These are phyloP conservation scores for Drosophila carrolli DNA, from an alignment of 1,140 invertebrate genomes.

Conservation along the genomic window DNA sequence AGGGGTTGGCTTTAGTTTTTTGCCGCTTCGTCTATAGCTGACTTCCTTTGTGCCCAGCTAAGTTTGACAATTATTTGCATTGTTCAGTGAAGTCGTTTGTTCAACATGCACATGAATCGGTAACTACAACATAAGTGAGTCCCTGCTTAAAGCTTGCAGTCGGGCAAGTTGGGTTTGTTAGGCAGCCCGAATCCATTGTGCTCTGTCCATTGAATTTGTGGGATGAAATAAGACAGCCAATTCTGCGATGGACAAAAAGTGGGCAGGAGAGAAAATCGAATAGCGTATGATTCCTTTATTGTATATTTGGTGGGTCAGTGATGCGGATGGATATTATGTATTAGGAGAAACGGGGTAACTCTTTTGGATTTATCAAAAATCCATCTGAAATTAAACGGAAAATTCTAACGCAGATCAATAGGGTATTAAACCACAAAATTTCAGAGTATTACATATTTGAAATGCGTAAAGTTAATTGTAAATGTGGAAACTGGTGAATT, in stretches of 20 bases:
- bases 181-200: conserved; percentile 23
- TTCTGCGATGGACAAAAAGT: conserved; percentile 7
- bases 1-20: conserved; percentile 24
- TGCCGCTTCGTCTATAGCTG: conserved; percentile 21
- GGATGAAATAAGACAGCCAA: conserved; percentile 9
- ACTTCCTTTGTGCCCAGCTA: conserved; percentile 59
- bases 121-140: conserved; percentile 77
- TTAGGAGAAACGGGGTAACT: not conserved
- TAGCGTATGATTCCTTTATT: not conserved
- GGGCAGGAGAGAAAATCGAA: conserved; percentile 8
- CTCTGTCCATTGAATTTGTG: conserved; percentile 21
- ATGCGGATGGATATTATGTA: not conserved
- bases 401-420: no score
- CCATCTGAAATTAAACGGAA: no score
- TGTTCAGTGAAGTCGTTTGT: conserved; percentile 76
- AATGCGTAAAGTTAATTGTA: no score
- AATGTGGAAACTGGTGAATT: no score
- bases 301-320: not conserved
- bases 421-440: no score
- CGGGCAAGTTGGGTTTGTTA: conserved; percentile 47
- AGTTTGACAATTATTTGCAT: conserved; percentile 83
- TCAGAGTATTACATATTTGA: no score
- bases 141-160: conserved; percentile 29
- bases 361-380: no score
- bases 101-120: conserved; percentile 79